Base-by-base conservation (phyloP, 2,113 vertebrate genomes). In the Ochotona princeps region DNA sequence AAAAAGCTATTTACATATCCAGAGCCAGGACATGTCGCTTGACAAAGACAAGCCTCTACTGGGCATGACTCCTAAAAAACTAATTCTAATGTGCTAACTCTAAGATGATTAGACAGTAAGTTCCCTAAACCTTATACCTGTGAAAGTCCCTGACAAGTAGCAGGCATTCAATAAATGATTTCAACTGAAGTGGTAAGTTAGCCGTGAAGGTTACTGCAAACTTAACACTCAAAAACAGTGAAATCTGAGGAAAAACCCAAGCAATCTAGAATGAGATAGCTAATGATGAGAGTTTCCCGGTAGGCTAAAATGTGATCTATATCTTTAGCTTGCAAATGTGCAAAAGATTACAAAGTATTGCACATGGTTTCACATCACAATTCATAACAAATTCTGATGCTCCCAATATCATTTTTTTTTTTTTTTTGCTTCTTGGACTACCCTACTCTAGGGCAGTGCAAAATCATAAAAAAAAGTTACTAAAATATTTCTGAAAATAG, bases 401-500 rank as follows among this genome's bases (percentile, higher is more conserved):
- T 11, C 18, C 28, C 70, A 28, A 82, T 84, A 63, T 95, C 61
- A n/a, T n/a, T 74, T 7, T 61, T 65, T 49, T 44, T 82, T 60
- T 61, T 35, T 67, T 47, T 91, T 44, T 32, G 35, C 32, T 61
- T 88, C 32, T 75, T n/a, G 30, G 75, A 85, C n/a, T 38, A 70
- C 54, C 9, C 60, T 13, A 63, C 57, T 87, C 21, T 38, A 83
- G 54, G 14, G 76, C 38, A 80, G 9, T 85, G 20, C 47, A 61
- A 88, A 83, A 44, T n/a, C 21, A 30, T 66, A 67, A 67, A 73
- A 35, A 85, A 57, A 57, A 18, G 9, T 67, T 89, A 51, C 18
- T 49, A 88, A 49, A 73, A 83, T 32, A 54, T 66, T 47, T 47
- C 75, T 47, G 54, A 70, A 89, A 91, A 79, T 15, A 89, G 65